These are phyloP conservation scores for Apodemia mormo DNA, from an alignment of 2,888 invertebrate genomes.

Conservation along the genomic window DNA sequence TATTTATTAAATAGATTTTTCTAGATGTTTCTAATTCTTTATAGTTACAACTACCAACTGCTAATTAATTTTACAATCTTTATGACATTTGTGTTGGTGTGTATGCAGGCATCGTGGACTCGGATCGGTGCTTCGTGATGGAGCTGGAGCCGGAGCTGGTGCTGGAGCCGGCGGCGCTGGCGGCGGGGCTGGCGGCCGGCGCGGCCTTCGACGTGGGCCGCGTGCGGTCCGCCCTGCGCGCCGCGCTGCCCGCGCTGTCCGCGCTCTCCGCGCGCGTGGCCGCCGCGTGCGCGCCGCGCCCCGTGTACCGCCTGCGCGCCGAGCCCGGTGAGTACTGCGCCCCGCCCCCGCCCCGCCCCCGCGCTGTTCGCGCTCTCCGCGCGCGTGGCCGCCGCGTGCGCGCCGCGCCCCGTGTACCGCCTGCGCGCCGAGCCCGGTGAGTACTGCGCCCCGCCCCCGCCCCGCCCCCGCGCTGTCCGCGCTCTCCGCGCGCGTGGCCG, in stretches of 20 bases:
- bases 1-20: too few species aligned
- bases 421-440: conserved; percentile 50
- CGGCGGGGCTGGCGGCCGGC: conserved; percentile 86
- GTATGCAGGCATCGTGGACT: conserved; percentile 89
- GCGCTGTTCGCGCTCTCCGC: too few species aligned
- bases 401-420: conserved; percentile 27
- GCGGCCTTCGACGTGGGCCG: conserved; percentile 90
- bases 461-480: neutral
- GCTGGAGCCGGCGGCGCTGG: conserved; percentile 83
- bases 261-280: conserved; percentile 49
- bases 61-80: too few species aligned
- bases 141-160: conserved; percentile 90
- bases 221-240: conserved; percentile 87
- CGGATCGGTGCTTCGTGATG: conserved; percentile 94
- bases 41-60: too few species aligned
- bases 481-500: conserved; percentile 7
- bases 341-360: neutral
- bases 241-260: conserved; percentile 86
- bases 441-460: conserved; percentile 35
- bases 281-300: conserved; percentile 47
- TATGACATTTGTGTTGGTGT: too few species aligned
- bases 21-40: too few species aligned
- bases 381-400: conserved; percentile 30
- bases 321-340: conserved; percentile 64
- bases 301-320: conserved; percentile 88